These are phyloP conservation scores for Dryas iulia DNA, from an alignment of 1,140 invertebrate genomes.

Conservation along the genomic window DNA sequence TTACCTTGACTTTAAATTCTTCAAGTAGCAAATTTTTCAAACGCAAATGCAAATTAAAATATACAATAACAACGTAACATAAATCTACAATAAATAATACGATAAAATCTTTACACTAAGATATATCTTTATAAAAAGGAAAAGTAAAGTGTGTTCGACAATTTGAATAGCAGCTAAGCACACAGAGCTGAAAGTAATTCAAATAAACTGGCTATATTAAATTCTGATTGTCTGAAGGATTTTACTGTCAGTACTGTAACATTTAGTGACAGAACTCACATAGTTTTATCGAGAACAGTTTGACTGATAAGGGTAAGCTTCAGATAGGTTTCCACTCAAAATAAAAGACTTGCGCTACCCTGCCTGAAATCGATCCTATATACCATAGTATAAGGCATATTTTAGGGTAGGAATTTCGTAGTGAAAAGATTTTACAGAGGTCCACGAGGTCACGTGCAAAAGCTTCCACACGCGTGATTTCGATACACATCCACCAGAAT, in stretches of 20 bases:
- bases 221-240: conserved; percentile 1
- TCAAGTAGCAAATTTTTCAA: too few species aligned
- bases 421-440: conserved; percentile 19
- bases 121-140: neutral
- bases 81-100: neutral
- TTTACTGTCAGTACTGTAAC: neutral
- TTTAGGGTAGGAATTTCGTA: conserved; percentile 8
- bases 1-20: too few species aligned
- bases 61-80: too few species aligned
- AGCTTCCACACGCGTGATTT: conserved; percentile 46
- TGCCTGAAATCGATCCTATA: neutral
- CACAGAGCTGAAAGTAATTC: neutral
- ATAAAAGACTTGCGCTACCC: conserved; percentile 5
- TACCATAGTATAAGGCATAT: neutral
- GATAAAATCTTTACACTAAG: neutral
- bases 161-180: neutral
- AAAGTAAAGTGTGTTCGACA: neutral
- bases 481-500: conserved; percentile 49
- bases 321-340: conserved; percentile 22
- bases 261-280: conserved; percentile 17
- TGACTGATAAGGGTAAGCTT: conserved; percentile 30
- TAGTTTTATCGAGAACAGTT: conserved; percentile 19
- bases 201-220: neutral
- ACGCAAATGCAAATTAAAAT: too few species aligned
- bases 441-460: conserved; percentile 47